Conservation (phyloP, 2,888 invertebrate species). For the Caenorhabditis sinica region DNA sequence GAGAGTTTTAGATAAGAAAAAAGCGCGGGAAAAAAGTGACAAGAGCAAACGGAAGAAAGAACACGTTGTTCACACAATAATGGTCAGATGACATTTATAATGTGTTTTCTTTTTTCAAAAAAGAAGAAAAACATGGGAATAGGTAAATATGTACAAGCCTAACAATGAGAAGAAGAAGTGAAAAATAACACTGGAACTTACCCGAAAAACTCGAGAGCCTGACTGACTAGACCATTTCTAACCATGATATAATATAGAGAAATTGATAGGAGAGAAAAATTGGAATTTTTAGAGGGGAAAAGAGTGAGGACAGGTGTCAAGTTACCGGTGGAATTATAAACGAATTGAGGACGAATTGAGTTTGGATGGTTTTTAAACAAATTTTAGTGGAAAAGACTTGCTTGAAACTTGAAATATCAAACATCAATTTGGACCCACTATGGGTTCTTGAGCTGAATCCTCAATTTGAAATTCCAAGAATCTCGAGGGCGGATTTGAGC, state of each 20-base stretch:
- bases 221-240: slow-evolving; percentile 11
- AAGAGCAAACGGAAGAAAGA: not conserved
- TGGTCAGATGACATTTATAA: slow-evolving; percentile 24
- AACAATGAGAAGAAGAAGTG: not conserved
- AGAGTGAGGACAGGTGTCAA: not conserved
- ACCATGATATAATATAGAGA: not conserved
- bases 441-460: not conserved
- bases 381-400: not conserved
- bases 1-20: slow-evolving; percentile 2
- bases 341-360: not conserved
- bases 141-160: slow-evolving; percentile 10
- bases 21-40: not conserved
- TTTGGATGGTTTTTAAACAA: not conserved
- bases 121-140: slow-evolving; percentile 1
- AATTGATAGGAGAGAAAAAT: not conserved
- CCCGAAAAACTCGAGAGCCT: slow-evolving; percentile 49
- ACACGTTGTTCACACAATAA: not conserved
- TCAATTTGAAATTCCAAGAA: not conserved
- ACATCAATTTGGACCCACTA: not conserved
- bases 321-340: not conserved
- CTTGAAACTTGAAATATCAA: not conserved
- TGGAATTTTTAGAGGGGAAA: not conserved
- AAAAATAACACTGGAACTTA: slow-evolving; percentile 1
- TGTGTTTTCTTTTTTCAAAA: slow-evolving; percentile 3
- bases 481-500: not conserved